Conservation (phyloP, 2,888 invertebrate genomes). For the Megalurothrips usitatus region DNA sequence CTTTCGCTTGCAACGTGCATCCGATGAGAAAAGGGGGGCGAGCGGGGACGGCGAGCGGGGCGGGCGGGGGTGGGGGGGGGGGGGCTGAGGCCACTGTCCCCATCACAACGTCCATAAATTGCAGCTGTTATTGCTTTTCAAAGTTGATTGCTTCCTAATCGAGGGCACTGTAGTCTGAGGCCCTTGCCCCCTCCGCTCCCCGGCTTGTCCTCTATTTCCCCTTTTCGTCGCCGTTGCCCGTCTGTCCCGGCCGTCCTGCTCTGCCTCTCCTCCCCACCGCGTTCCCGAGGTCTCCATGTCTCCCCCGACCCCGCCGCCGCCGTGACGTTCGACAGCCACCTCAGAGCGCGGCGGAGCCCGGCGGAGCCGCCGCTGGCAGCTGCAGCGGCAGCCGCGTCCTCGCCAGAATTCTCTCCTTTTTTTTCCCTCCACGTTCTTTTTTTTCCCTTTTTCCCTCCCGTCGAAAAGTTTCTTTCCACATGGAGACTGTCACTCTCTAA, state of each 20-base stretch:
- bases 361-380: background rate
- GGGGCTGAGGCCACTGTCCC: background rate
- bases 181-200: too few species aligned
- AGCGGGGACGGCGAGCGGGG: background rate
- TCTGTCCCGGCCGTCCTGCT: background rate
- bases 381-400: too few species aligned
- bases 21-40: background rate
- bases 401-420: too few species aligned
- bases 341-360: background rate
- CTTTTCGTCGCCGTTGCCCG: background rate
- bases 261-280: background rate
- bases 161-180: background rate
- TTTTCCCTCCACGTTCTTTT: too few species aligned
- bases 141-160: conserved; percentile 20
- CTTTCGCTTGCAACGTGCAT: background rate
- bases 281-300: background rate
- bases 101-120: conserved; percentile 2
- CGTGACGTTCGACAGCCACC: too few species aligned
- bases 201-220: background rate
- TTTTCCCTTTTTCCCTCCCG: too few species aligned
- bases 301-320: background rate
- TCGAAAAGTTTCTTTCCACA: too few species aligned
- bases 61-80: background rate
- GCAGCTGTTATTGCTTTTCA: conserved; percentile 22
- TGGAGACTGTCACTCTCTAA: too few species aligned